Evolutionary conservation across 2,113 vertebrate species (phyloP).

Genomic region (Carassius auratus): DNA sequence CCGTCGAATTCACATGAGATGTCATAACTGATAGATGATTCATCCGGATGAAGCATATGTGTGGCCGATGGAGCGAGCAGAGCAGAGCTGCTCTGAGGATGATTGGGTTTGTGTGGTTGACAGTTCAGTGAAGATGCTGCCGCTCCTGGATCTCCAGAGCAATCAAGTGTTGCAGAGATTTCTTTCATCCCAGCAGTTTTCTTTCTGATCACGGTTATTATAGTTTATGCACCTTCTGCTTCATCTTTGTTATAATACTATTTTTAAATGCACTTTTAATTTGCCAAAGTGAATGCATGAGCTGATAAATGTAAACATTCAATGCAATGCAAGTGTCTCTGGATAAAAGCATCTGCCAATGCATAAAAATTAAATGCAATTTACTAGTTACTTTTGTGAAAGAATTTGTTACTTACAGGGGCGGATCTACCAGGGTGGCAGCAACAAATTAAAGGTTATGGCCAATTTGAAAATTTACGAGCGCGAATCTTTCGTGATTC

Average conservation of each 20-base stretch:
- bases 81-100: neutral
- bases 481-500: too few species aligned
- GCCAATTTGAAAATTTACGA: too few species aligned
- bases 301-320: neutral
- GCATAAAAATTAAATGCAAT: neutral
- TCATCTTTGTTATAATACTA: neutral
- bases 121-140: conserved; percentile 12
- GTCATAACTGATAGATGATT: neutral
- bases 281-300: neutral
- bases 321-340: neutral
- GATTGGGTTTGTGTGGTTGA: neutral
- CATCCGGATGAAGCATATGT: neutral
- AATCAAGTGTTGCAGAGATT: neutral
- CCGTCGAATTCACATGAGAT: neutral
- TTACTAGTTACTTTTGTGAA: neutral
- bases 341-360: neutral
- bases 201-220: neutral
- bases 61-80: neutral
- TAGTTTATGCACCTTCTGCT: neutral
- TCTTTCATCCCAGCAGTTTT: neutral
- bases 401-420: too few species aligned
- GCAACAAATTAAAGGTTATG: neutral
- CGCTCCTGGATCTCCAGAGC: neutral
- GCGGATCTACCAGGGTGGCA: too few species aligned
- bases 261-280: neutral